Evolutionary conservation across 2,797 vertebrate genomes (phyloP), one percentile per base, ranked within the genome.

Genomic region (Chelmon rostratus): DNA sequence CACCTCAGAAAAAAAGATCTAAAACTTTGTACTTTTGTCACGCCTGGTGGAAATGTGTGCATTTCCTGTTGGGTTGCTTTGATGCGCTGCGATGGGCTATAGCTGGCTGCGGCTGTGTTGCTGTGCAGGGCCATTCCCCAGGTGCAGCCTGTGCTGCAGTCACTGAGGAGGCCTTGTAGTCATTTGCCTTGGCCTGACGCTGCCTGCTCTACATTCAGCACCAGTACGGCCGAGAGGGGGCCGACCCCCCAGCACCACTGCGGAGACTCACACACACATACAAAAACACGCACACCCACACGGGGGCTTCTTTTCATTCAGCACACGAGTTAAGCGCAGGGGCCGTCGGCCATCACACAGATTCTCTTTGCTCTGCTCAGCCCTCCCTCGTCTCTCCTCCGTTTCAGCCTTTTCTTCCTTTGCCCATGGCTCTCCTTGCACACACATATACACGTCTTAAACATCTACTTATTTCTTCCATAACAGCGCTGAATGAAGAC

Each of bases 141-240:
- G 87, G 90, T 93, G 91, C 90, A 90, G 90, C 62, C 84, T 82
- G 73, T 87, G 92, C 90, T 92, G 93, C 94, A 93, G 93, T 91
- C 91, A 91, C 93, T 91, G 91, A 93, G 90, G 91, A 94, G 87
- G 93, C 92, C 93, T 92, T 92, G 92, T 93, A 91, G 88, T 93
- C 89, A 76, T 94, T 94, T 90, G 91, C 92, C 85, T 85, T 33
- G 76, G 90, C 89, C 90, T 82, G 81, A 77, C 66, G 83, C 86
- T 93, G 88, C 81, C 88, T 93, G 90, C 89, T 94, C 90, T 93
- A 91, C 92, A 94, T 94, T 92, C 92, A 92, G 86, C 86, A 86
- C 70, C 88, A 90, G 86, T 85, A 58, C 69, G 81, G 81, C 76
- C 57, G 63, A 78, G 86, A 82, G 79, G 83, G 83, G 84, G 85